Percentiles rank a stretch among this genome's conserved stretches.
These are phyloP conservation scores for Microcebus murinus DNA, from an alignment of 2,113 vertebrate genomes.

Conservation along the genomic window DNA sequence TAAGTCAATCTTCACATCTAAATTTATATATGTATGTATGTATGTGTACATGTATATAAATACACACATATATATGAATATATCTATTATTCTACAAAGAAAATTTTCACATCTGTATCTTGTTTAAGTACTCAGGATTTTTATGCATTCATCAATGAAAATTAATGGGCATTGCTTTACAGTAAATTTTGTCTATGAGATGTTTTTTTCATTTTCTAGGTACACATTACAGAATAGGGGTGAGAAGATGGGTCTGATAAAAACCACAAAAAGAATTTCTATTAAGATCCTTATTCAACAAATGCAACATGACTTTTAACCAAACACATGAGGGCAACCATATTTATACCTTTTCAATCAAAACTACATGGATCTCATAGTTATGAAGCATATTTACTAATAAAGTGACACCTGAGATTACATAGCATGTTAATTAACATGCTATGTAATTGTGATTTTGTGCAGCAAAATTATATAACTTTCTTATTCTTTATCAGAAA, in stretches of 20 bases:
- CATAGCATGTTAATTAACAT: background rate
- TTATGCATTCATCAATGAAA: background rate
- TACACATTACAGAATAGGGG: background rate
- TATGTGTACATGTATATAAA: background rate
- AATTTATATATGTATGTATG: background rate
- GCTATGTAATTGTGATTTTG: background rate
- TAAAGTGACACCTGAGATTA: background rate
- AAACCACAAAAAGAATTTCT: background rate
- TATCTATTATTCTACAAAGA: background rate
- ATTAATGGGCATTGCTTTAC: background rate
- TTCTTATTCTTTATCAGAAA: background rate
- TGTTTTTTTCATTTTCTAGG: background rate
- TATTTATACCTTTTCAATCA: background rate
- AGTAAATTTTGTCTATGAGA: background rate
- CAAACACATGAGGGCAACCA: background rate
- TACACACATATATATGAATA: background rate
- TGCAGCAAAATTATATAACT: background rate
- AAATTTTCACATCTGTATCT: background rate
- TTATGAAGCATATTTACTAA: background rate
- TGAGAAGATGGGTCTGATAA: background rate
- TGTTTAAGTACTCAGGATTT: slow-evolving; percentile 9
- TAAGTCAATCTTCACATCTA: slow-evolving; percentile 46
- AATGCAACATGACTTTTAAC: background rate
- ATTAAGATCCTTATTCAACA: background rate
- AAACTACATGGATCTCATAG: background rate